These are phyloP conservation scores for Aptenodytes patagonicus DNA, from an alignment of 2,113 vertebrate genomes.

Conservation along the genomic window DNA sequence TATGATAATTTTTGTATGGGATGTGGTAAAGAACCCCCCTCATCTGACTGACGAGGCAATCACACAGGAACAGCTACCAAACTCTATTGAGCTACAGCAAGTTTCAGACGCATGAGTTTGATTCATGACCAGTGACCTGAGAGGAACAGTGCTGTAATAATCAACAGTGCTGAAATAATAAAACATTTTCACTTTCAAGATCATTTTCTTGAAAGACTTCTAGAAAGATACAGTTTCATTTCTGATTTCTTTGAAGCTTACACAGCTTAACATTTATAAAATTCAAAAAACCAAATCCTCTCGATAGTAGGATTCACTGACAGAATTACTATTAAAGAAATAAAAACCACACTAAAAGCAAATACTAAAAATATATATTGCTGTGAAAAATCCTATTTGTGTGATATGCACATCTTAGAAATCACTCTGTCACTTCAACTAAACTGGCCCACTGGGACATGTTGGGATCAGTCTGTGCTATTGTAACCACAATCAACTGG, in stretches of 20 bases:
- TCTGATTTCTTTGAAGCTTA: not conserved
- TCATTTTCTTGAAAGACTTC: not conserved
- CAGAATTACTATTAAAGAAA: not conserved
- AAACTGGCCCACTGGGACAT: not conserved
- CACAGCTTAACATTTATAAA: not conserved
- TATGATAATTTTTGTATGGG: rapidly evolving
- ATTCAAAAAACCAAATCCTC: rapidly evolving
- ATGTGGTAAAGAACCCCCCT: not conserved
- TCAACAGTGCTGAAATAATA: not conserved
- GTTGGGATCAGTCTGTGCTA: not conserved
- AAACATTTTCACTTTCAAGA: not conserved
- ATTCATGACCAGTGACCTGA: rapidly evolving
- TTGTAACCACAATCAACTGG: rapidly evolving
- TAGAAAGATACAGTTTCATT: not conserved
- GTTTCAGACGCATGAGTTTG: not conserved
- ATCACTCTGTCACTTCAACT: not conserved
- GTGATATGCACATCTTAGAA: not conserved
- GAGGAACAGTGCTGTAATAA: not conserved
- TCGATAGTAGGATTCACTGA: not conserved
- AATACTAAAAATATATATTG: not conserved
- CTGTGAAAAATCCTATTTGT: not conserved
- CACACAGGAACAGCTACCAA: not conserved
- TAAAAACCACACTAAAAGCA: not conserved
- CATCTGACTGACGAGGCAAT: not conserved
- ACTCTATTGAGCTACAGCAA: not conserved